Evolutionary conservation across 2,888 invertebrate genomes (phyloP).

Genomic region (Rugalucina vietnamica): DNA sequence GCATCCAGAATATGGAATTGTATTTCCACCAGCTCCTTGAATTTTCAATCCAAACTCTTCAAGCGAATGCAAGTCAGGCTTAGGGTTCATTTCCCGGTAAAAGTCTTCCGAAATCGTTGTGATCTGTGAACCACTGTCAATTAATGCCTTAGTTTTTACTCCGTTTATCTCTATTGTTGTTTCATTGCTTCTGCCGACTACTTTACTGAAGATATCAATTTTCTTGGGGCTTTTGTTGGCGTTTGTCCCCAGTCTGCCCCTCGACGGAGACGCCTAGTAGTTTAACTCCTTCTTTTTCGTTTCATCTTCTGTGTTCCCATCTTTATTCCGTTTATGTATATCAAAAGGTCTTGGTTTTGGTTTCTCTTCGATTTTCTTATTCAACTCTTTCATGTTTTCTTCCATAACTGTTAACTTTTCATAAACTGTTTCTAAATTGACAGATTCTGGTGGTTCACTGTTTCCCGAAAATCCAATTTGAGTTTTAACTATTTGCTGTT

Average conservation of each 20-base stretch:
- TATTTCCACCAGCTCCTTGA: background rate
- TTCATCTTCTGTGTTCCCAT: background rate
- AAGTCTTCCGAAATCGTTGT: background rate
- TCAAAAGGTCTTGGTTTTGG: background rate
- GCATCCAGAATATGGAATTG: background rate
- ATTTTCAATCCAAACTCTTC: background rate
- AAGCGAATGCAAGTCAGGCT: background rate
- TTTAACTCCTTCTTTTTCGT: background rate
- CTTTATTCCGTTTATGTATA: background rate
- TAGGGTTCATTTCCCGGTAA: background rate
- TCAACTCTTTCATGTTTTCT: background rate
- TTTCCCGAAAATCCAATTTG: background rate
- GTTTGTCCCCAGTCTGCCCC: background rate
- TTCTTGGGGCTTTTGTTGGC: background rate
- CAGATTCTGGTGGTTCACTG: background rate
- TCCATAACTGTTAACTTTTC: background rate
- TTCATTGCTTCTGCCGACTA: background rate
- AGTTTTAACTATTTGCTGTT: background rate
- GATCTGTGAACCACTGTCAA: background rate
- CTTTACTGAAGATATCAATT: background rate
- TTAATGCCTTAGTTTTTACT: background rate
- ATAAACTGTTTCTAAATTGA: background rate
- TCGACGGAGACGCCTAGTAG: background rate
- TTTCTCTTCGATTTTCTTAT: background rate
- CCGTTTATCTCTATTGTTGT: background rate